A percentile compares a stretch with the other conserved stretches of the same genome.
phyloP scores from a whole-genome alignment of 2,888 invertebrate genomes.

The Beris chalybata region DNA sequence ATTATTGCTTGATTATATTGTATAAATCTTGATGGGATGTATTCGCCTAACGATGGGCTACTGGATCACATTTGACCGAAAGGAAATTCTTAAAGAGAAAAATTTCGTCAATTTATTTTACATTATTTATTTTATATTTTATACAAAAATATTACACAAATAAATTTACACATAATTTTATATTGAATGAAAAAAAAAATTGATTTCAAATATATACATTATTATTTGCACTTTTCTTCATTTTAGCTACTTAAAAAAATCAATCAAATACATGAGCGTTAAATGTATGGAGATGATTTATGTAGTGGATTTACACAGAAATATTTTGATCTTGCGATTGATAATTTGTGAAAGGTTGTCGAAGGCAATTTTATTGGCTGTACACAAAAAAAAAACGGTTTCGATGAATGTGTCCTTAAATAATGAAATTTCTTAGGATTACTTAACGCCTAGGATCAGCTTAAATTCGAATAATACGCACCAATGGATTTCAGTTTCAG shows the following conservation, averaged over 20 bases:
- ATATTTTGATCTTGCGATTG: too few species aligned
- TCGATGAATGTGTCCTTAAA: slow-evolving; percentile 29
- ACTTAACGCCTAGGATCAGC: slow-evolving; percentile 29
- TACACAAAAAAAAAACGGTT: slow-evolving; percentile 1
- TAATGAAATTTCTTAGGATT: slow-evolving; percentile 23
- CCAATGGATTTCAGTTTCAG: slow-evolving; percentile 27
- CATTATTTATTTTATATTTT: slow-evolving; percentile 1
- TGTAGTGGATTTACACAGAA: too few species aligned
- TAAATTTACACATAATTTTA: background rate
- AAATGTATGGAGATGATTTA: slow-evolving; percentile 2
- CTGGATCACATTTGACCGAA: too few species aligned
- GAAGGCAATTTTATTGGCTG: background rate
- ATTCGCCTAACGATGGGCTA: too few species aligned
- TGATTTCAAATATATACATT: slow-evolving; percentile 18
- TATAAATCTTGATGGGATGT: too few species aligned
- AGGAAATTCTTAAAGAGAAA: too few species aligned
- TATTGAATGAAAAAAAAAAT: slow-evolving; percentile 19
- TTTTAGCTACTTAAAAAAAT: slow-evolving; percentile 20
- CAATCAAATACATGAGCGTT: slow-evolving; percentile 14
- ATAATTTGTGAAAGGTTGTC: too few species aligned
- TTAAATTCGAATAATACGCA: slow-evolving; percentile 36
- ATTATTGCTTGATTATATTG: too few species aligned
- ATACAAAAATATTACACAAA: slow-evolving; percentile 25
- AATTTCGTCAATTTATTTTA: too few species aligned
- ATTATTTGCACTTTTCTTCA: slow-evolving; percentile 30